Conservation (phyloP, 2,888 invertebrate genomes). For the Diadegma fenestrale region DNA sequence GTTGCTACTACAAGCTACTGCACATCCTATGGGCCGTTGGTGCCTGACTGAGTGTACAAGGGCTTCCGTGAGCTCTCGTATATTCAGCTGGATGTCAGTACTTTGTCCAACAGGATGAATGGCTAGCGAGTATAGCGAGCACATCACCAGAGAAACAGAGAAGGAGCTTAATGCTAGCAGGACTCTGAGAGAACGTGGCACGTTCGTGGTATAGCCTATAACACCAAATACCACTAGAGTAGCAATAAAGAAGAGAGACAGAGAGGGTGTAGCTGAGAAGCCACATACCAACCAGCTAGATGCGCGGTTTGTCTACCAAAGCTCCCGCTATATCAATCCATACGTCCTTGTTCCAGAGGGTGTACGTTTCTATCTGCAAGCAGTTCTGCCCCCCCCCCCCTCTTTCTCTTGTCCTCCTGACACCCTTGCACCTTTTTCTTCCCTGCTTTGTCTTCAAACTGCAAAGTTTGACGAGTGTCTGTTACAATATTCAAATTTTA, state of each 20-base stretch:
- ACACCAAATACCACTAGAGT: slow-evolving; percentile 60
- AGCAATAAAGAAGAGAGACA: slow-evolving; percentile 76
- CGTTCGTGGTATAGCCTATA: slow-evolving; percentile 68
- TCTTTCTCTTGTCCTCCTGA: neutral
- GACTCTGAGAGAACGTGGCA: slow-evolving; percentile 71
- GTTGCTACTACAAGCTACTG: slow-evolving; percentile 37
- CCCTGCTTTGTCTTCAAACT: slow-evolving; percentile 35
- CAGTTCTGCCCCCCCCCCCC: neutral
- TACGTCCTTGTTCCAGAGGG: slow-evolving; percentile 60
- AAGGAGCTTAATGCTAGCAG: slow-evolving; percentile 27
- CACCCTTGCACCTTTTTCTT: neutral
- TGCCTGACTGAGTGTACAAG: slow-evolving; percentile 53
- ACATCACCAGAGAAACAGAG: slow-evolving; percentile 37
- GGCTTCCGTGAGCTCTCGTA: slow-evolving; percentile 74
- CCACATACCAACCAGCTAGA: slow-evolving; percentile 36
- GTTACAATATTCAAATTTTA: slow-evolving; percentile 16
- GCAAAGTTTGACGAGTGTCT: slow-evolving; percentile 38
- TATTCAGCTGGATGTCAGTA: slow-evolving; percentile 80
- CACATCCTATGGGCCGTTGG: slow-evolving; percentile 48
- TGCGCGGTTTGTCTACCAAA: slow-evolving; percentile 35
- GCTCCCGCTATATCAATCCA: slow-evolving; percentile 52
- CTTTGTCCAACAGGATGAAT: slow-evolving; percentile 81
- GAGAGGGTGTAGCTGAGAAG: slow-evolving; percentile 62
- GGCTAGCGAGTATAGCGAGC: slow-evolving; percentile 64
- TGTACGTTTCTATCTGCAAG: slow-evolving; percentile 47